Evolutionary conservation across 1,140 invertebrate genomes (phyloP).

Genomic region (Drosophila melanogaster): Release_6_plus_ISO1_MT NC_004354.4:18006001-18006500

Average conservation of each 20-base stretch:
- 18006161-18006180: slow-evolving; percentile 53
- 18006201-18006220: slow-evolving; percentile 79
- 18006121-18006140: slow-evolving; percentile 79
- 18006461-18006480: slow-evolving; percentile 71
- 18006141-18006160: slow-evolving; percentile 66
- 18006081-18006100: slow-evolving; percentile 36
- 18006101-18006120: slow-evolving; percentile 51
- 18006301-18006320: slow-evolving; percentile 28
- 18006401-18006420: slow-evolving; percentile 75
- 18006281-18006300: slow-evolving; percentile 38
- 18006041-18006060: not conserved
- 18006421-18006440: slow-evolving; percentile 75
- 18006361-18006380: slow-evolving; percentile 55
- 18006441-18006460: slow-evolving; percentile 66
- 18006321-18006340: slow-evolving; percentile 24
- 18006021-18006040: not conserved
- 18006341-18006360: slow-evolving; percentile 11
- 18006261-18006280: slow-evolving; percentile 64
- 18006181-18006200: slow-evolving; percentile 77
- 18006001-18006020: slow-evolving; percentile 3
- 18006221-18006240: slow-evolving; percentile 68
- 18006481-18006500: slow-evolving; percentile 72
- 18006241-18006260: slow-evolving; percentile 77
- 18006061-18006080: not conserved
- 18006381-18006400: slow-evolving; percentile 65